These are phyloP conservation scores for Macaca fascicularis DNA, from an alignment of 2,113 vertebrate genomes.

Conservation along the genomic window T2T-MFA8v1.1 NC_088389.1:124305501-124306000, in stretches of 20 bases:
- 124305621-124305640: background rate
- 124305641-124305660: background rate
- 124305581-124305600: background rate
- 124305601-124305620: background rate
- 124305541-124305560: background rate
- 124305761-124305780: background rate
- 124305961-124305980: background rate
- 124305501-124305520: background rate
- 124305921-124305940: background rate
- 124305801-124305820: background rate
- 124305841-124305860: background rate
- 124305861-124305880: background rate
- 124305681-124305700: background rate
- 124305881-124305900: background rate
- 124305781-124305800: background rate
- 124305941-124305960: background rate
- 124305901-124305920: background rate
- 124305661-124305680: background rate
- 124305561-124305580: background rate
- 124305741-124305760: background rate
- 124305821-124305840: background rate
- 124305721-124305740: background rate
- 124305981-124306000: background rate
- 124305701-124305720: background rate
- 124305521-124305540: background rate